Conservation (phyloP, 92 coral and sea anemone species). For the Actinernus sp. region DNA sequence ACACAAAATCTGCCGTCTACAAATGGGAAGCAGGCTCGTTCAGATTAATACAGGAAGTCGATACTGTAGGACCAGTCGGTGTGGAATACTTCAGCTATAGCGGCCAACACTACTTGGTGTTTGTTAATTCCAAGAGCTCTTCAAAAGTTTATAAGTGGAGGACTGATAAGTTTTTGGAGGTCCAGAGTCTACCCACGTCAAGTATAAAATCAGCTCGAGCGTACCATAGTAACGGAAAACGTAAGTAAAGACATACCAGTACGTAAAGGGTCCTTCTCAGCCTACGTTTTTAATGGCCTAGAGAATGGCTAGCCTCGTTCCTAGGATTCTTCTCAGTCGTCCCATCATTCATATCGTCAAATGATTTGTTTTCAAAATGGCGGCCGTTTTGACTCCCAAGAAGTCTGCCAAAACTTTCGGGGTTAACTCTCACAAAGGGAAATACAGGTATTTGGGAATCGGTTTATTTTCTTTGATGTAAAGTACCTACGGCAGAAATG, state of each 20-base stretch:
- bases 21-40: constrained; percentile 73
- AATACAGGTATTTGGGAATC: too few species aligned
- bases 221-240: constrained; percentile 51
- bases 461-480: too few species aligned
- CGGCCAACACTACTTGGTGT: constrained; percentile 80
- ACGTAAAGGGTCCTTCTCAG: too few species aligned
- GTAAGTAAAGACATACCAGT: constrained; percentile 19
- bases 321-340: too few species aligned
- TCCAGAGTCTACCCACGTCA: constrained; percentile 57
- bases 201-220: constrained; percentile 64
- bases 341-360: too few species aligned
- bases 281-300: too few species aligned
- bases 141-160: constrained; percentile 71
- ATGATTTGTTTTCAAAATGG: too few species aligned
- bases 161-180: constrained; percentile 26
- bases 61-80: constrained; percentile 86
- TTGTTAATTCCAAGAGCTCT: constrained; percentile 74
- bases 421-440: too few species aligned
- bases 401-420: too few species aligned
- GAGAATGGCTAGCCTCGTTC: too few species aligned
- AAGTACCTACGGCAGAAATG: too few species aligned
- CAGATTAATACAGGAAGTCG: constrained; percentile 60
- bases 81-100: constrained; percentile 79
- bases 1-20: constrained; percentile 78
- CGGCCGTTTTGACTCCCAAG: too few species aligned